These are phyloP conservation scores for Aegithalos caudatus DNA, from an alignment of 2,113 vertebrate species.

Conservation along the genomic window DNA sequence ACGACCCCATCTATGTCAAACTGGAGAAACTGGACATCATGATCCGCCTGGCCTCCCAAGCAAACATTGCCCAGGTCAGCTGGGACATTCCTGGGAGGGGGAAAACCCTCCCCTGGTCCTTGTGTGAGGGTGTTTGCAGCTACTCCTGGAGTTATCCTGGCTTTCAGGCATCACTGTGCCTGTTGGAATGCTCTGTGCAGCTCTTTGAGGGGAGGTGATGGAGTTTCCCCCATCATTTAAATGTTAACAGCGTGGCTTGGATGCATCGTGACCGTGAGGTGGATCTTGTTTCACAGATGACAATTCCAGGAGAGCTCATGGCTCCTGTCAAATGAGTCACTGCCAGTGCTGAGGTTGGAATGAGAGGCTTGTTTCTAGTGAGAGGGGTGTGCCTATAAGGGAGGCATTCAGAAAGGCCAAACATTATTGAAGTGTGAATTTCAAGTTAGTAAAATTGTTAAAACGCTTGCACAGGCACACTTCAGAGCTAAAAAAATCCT, in stretches of 20 bases:
- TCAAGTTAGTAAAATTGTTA: neutral
- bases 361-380: neutral
- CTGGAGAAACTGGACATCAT: slow-evolving; percentile 99
- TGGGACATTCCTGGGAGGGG: neutral
- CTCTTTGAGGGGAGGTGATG: neutral
- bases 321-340: slow-evolving; percentile 31
- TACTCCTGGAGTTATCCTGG: neutral
- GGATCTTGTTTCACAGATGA: neutral
- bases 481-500: neutral
- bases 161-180: neutral
- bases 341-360: neutral
- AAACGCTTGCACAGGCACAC: neutral
- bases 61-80: slow-evolving; percentile 97
- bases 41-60: slow-evolving; percentile 97
- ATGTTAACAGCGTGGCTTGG: neutral
- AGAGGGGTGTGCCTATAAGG: neutral
- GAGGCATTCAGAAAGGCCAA: neutral
- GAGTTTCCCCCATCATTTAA: neutral
- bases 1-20: slow-evolving; percentile 98
- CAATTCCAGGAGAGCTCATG: neutral
- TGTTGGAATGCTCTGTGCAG: neutral
- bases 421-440: neutral
- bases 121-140: neutral
- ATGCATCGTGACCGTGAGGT: neutral
- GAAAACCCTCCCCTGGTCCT: neutral